phyloP scores from a whole-genome alignment of 2,888 invertebrate genomes.

The Biston betularia region DNA sequence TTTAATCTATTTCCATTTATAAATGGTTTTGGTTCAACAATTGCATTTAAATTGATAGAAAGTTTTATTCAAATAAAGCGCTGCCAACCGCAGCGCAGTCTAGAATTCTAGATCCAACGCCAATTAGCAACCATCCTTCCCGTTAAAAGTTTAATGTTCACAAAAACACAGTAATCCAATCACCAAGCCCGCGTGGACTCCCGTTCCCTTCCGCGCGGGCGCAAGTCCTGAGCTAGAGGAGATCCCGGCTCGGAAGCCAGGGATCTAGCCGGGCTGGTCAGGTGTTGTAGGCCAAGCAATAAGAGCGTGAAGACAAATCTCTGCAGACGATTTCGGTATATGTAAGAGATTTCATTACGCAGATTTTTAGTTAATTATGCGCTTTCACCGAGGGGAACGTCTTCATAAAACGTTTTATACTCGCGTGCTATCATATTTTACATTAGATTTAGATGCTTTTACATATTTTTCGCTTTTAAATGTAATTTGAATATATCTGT shows the following conservation, averaged over 20 bases:
- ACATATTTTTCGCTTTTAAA: background rate
- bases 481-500: background rate
- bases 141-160: constrained; percentile 54
- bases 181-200: constrained; percentile 45
- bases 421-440: constrained; percentile 1
- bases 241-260: constrained; percentile 20
- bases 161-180: constrained; percentile 51
- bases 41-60: constrained; percentile 1
- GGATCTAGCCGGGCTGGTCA: constrained; percentile 41
- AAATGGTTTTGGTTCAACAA: too few species aligned
- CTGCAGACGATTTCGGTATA: constrained; percentile 59
- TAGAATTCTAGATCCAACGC: constrained; percentile 48
- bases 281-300: constrained; percentile 54
- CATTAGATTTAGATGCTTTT: background rate
- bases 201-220: constrained; percentile 17
- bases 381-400: constrained; percentile 56
- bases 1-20: too few species aligned
- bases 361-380: constrained; percentile 57
- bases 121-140: constrained; percentile 51
- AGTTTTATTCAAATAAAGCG: constrained; percentile 24
- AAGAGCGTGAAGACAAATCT: constrained; percentile 66
- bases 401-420: constrained; percentile 45
- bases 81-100: constrained; percentile 38
- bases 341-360: constrained; percentile 59
- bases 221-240: constrained; percentile 8